These are phyloP conservation scores for Heliconius hewitsoni DNA, from an alignment of 1,140 invertebrate genomes.

Conservation along the genomic window DNA sequence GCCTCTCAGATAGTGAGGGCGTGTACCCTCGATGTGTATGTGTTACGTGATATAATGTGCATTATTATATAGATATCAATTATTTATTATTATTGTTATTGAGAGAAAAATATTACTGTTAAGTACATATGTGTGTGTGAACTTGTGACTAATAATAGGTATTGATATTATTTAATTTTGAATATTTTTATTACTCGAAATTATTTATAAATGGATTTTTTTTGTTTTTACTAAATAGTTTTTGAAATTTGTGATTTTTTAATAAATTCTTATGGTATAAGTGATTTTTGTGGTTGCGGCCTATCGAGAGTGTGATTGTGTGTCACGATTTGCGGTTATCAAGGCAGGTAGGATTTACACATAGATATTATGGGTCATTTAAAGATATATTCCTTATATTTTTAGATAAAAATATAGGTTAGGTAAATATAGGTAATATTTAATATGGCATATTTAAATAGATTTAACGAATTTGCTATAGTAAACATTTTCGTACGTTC, in stretches of 20 bases:
- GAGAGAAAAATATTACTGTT: neutral
- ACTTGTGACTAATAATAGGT: neutral
- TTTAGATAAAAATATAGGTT: neutral
- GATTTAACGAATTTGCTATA: no score
- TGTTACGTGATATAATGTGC: slow-evolving; percentile 42
- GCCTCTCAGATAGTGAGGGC: slow-evolving; percentile 6
- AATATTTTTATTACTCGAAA: neutral
- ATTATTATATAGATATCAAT: slow-evolving; percentile 1
- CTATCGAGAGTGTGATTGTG: neutral
- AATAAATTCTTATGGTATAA: neutral
- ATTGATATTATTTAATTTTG: neutral
- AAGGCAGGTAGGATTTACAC: neutral
- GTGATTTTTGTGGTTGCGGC: neutral
- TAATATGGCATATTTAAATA: no score
- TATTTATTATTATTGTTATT: neutral
- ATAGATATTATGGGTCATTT: neutral
- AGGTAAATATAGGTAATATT: neutral
- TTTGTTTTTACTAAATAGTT: neutral
- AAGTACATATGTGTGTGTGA: neutral
- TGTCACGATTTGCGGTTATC: neutral
- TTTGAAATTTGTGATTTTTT: neutral
- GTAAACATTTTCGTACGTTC: no score
- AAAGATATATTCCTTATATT: neutral
- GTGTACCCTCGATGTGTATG: slow-evolving; percentile 42
- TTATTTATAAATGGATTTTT: neutral